These are phyloP conservation scores for Uria aalge DNA, from an alignment of 2,113 vertebrate species.

Conservation along the genomic window DNA sequence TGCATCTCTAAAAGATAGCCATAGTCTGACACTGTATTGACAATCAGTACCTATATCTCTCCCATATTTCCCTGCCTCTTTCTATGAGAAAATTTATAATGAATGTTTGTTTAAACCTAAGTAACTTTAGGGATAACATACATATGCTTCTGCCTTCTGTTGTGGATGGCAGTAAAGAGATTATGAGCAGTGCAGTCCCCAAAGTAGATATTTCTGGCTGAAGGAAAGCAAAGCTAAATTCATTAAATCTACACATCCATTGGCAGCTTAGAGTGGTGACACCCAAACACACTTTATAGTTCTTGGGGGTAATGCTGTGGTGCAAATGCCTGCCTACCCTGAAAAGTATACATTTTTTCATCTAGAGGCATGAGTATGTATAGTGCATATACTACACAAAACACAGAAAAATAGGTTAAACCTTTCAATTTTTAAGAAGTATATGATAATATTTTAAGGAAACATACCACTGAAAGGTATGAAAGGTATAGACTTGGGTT, in stretches of 20 bases:
- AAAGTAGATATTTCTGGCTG: background rate
- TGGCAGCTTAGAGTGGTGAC: background rate
- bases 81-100: background rate
- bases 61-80: background rate
- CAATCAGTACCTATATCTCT: background rate
- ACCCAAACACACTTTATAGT: background rate
- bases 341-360: background rate
- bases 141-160: background rate
- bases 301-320: background rate
- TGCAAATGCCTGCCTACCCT: background rate
- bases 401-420: background rate
- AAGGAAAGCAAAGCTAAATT: background rate
- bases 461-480: background rate
- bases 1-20: background rate
- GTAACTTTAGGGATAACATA: background rate
- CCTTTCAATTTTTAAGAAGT: background rate
- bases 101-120: background rate
- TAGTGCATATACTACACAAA: background rate
- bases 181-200: background rate
- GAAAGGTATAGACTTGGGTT: background rate
- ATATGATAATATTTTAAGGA: background rate
- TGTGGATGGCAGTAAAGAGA: background rate
- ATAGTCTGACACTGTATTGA: background rate
- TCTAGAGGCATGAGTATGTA: background rate
- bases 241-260: background rate